phyloP scores from a whole-genome alignment of 2,888 invertebrate genomes.

The Vannuccia rotundouncinata region DNA sequence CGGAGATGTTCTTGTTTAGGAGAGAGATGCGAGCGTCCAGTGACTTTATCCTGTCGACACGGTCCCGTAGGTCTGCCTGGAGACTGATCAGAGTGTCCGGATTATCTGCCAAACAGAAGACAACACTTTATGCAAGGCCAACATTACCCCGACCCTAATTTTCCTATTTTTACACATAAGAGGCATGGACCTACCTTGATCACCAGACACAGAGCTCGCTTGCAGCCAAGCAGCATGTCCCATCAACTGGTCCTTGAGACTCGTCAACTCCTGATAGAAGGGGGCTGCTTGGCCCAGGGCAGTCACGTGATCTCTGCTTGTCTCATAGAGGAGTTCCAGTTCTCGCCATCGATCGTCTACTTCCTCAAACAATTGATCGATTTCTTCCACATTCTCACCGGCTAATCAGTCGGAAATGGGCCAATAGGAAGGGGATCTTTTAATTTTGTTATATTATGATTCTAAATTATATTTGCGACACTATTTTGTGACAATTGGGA shows the following conservation, averaged over 20 bases:
- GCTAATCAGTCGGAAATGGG: neutral
- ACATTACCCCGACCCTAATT: too few relatives aligned
- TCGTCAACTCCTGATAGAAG: neutral
- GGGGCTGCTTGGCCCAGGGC: slow-evolving; percentile 13
- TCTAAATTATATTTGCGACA: neutral
- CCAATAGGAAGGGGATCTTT: too few relatives aligned
- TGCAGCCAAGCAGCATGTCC: neutral
- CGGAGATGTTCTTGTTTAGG: neutral
- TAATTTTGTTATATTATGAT: neutral
- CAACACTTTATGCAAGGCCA: too few relatives aligned
- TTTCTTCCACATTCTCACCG: slow-evolving; percentile 34
- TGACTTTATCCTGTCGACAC: neutral
- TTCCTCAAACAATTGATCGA: slow-evolving; percentile 37
- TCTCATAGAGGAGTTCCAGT: slow-evolving; percentile 32
- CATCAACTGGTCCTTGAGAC: slow-evolving; percentile 4
- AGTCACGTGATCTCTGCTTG: slow-evolving; percentile 1
- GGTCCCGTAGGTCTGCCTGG: neutral
- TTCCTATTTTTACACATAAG: too few relatives aligned
- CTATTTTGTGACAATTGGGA: too few relatives aligned
- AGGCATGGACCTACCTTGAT: neutral
- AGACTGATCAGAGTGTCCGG: slow-evolving; percentile 2
- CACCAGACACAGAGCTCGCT: neutral
- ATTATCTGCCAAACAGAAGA: too few relatives aligned
- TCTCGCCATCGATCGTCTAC: slow-evolving; percentile 36
- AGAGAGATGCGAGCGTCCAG: neutral